Base-by-base conservation (phyloP, 2,113 vertebrate genomes). In the Alaudala cheleensis region DNA sequence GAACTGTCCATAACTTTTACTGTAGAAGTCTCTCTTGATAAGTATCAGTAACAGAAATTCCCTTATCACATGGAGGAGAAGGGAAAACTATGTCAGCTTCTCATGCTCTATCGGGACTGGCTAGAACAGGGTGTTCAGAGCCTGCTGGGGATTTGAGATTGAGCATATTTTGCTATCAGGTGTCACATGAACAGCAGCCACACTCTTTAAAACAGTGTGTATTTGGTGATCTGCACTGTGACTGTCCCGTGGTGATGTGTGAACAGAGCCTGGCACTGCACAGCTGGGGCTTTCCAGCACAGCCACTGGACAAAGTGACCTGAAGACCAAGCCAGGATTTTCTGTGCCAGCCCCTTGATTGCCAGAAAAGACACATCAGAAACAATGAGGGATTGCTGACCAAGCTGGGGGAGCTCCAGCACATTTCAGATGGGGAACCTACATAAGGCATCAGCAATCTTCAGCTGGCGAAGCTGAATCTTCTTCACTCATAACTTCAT, bases 301-400 rank as follows among this genome's bases (percentile, higher is more conserved):
- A 10, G 62, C 15, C 54, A 42, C 31, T 33, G 50, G 22, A 51
- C 58, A 50, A 78, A 89, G 77, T 3, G 11, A 76, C 13, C 31
- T 40, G 31, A 85, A 72, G 69, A 86, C 57, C 9, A 76, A 12
- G 25, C 14, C 54, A 65, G 57, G 54, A 58, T 33, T n/a, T 60
- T n/a, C 44, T 64, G 19, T 51, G 44, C 54, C 24, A 72, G 53
- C 14, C 31, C 39, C 5, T 20, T 0, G 0, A 21, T 42, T 74
- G 47, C 44, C 40, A 76, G 67, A 53, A 95, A 79, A 67, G 22
- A 14, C 22, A 25, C 14, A 29, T 5, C 1, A 8, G 81, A 28
- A 87, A 44, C 18, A 31, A 61, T 0, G 1, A 72, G 26, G 10
- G 67, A 72, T 3, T 92, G 33, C 16, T 70, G 67, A 50, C n/a